These are phyloP conservation scores for Chrysogorgia sp. DNA, from an alignment of 92 coral and sea anemone species.

Conservation along the genomic window DNA sequence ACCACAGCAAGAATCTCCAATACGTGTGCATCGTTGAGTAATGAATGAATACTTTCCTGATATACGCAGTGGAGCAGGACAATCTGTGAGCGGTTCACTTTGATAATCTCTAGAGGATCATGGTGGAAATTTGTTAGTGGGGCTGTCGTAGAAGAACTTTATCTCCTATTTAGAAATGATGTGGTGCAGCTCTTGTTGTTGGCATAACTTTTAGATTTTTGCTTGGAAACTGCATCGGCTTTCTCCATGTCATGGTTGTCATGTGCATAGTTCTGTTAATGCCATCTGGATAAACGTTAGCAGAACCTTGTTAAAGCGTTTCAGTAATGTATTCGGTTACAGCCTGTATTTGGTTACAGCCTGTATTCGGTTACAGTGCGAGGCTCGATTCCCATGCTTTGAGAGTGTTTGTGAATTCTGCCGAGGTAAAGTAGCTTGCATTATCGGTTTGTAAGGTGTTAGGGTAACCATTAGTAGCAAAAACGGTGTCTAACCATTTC, in stretches of 20 bases:
- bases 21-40: too few relatives aligned
- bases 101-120: slow-evolving; percentile 16
- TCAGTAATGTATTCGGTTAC: not conserved
- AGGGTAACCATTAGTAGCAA: slow-evolving; percentile 58
- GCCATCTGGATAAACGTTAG: slow-evolving; percentile 41
- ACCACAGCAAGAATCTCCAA: too few relatives aligned
- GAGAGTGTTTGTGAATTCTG: slow-evolving; percentile 51
- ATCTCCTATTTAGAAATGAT: slow-evolving; percentile 25
- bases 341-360: slow-evolving; percentile 51
- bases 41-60: too few relatives aligned
- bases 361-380: slow-evolving; percentile 41
- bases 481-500: slow-evolving; percentile 50
- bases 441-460: slow-evolving; percentile 54
- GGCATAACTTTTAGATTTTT: slow-evolving; percentile 23
- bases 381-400: slow-evolving; percentile 44
- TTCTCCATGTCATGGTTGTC: not conserved
- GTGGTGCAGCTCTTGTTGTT: slow-evolving; percentile 21
- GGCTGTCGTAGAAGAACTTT: slow-evolving; percentile 34
- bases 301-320: slow-evolving; percentile 40
- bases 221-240: slow-evolving; percentile 30
- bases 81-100: slow-evolving; percentile 7
- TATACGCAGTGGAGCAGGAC: too few relatives aligned
- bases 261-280: slow-evolving; percentile 44
- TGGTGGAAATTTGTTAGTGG: slow-evolving; percentile 1
- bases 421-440: slow-evolving; percentile 55